Base-by-base conservation (phyloP, 2,113 vertebrate genomes). In the Pelodiscus sinensis region DNA sequence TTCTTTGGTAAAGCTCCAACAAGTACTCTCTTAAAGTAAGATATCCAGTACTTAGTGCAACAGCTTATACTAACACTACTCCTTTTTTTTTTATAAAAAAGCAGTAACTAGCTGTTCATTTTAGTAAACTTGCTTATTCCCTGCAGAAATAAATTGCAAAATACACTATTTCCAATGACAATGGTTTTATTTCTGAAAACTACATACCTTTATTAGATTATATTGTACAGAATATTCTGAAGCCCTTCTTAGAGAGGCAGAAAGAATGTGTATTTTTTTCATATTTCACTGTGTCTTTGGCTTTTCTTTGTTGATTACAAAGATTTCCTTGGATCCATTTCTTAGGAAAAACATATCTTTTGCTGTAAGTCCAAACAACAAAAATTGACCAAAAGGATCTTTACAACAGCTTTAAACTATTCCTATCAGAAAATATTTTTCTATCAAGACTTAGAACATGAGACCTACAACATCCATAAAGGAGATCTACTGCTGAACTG, bases 401-500 rank as follows among this genome's bases (percentile, higher is more conserved):
- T 79, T 44, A n/a, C 79, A 87, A 93, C 84, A 93, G 96, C 95
- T 90, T 97, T 93, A 92, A 95, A 96, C 92, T 90, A 96, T 84
- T 90, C 87, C 85, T 83, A 94, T 91, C 91, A 96, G 95, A 94
- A 96, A 97, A 96, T 90, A 92, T 83, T 96, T 91, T 96, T 96
- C 85, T 97, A 96, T 96, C 92, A 55, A 81, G 87, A 93, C 85
- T 94, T 96, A 94, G 96, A 96, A 97, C 94, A 97, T 97, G 96
- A 97, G 97, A 97, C 91, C 96, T 94, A 94, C 95, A 95, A 94
- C 94, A 95, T 97, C 96, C 54, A 96, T 89, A 95, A 96, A 96
- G 93, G 95, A 97, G 94, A 97, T 96, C 96, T 94, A 95, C 95
- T 92, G 92, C 97, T 97, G 97, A 97, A 98, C 97, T 96, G 84